Evolutionary conservation across 2,888 invertebrate genomes (phyloP).

Genomic region (Carcina quercana): DNA sequence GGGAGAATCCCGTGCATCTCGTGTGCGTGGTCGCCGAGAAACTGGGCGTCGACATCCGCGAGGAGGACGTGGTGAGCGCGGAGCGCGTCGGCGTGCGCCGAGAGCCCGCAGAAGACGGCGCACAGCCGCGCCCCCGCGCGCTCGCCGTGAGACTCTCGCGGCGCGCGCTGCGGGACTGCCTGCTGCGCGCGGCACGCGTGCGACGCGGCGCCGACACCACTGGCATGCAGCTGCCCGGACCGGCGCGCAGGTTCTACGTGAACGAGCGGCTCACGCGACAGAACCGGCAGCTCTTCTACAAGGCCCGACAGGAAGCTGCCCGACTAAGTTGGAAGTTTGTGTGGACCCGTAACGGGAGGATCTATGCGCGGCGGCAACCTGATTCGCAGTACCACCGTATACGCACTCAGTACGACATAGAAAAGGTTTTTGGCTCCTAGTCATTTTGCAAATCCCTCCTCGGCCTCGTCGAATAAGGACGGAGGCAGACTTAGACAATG

Average conservation of each 20-base stretch:
- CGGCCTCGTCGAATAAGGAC: too few species aligned
- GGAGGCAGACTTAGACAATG: too few species aligned
- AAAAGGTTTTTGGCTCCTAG: background rate
- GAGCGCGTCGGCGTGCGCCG: background rate
- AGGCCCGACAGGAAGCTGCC: background rate
- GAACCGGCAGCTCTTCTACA: background rate
- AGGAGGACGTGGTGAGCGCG: background rate
- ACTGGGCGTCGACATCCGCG: background rate
- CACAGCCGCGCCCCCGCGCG: conserved; percentile 5
- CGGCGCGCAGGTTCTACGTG: background rate
- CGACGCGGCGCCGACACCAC: background rate
- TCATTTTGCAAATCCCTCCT: too few species aligned
- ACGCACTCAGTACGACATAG: background rate
- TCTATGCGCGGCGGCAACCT: background rate
- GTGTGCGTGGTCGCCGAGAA: background rate
- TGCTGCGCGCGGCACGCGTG: conserved; percentile 8
- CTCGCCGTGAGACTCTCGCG: conserved; percentile 8
- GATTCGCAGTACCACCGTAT: background rate
- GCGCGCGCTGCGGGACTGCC: conserved; percentile 7
- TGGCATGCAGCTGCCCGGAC: background rate
- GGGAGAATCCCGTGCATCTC: background rate
- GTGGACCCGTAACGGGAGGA: background rate
- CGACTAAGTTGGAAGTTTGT: background rate
- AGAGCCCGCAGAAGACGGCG: background rate
- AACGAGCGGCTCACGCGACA: background rate